Evolutionary conservation across 2,888 invertebrate genomes (phyloP).

Genomic region (Saturnia pavonia): DNA sequence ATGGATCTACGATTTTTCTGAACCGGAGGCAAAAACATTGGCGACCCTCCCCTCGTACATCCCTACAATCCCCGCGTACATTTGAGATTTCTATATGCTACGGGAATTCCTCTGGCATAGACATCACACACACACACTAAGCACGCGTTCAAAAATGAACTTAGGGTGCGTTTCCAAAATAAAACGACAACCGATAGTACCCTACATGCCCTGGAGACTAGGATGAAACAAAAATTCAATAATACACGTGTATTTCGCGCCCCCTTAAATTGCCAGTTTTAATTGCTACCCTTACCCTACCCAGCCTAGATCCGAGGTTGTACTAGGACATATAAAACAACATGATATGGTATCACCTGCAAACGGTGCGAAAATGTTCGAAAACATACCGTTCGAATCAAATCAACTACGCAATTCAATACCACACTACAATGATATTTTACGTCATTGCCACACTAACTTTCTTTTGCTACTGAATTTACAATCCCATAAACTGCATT

Average conservation of each 20-base stretch:
- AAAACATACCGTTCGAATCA: conserved; percentile 28
- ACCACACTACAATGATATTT: too few species aligned
- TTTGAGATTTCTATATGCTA: background rate
- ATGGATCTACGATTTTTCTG: background rate
- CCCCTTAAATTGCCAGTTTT: too few species aligned
- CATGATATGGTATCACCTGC: conserved; percentile 66
- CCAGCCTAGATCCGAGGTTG: background rate
- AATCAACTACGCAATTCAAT: conserved; percentile 55
- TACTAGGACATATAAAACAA: conserved; percentile 52
- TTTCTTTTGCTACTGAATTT: conserved; percentile 68
- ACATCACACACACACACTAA: background rate
- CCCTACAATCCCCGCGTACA: background rate
- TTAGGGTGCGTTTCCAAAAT: too few species aligned
- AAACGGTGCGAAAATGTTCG: conserved; percentile 35
- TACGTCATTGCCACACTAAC: conserved; percentile 42
- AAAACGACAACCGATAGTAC: too few species aligned
- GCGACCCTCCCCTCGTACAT: background rate
- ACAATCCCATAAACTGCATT: conserved; percentile 56
- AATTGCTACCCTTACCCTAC: too few species aligned
- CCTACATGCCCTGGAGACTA: too few species aligned
- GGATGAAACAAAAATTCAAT: too few species aligned
- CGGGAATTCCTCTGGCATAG: background rate
- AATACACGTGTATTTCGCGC: too few species aligned
- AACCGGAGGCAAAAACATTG: background rate
- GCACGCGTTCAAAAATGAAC: background rate